phyloP scores from a whole-genome alignment of 2,888 invertebrate species.

The Trissoscelio sp. region DNA sequence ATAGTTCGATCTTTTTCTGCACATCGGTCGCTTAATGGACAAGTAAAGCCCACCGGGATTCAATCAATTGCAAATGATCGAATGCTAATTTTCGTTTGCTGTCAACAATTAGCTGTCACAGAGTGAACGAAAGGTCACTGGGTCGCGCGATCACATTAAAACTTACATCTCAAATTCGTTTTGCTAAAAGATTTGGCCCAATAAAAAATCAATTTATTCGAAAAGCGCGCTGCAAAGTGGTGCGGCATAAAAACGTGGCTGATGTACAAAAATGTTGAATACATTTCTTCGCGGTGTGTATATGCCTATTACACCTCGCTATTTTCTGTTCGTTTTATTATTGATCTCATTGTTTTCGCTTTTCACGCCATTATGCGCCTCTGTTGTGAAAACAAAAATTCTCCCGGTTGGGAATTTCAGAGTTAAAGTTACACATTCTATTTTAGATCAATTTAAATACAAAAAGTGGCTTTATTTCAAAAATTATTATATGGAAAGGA shows the following conservation, averaged over 20 bases:
- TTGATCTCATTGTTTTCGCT: no score
- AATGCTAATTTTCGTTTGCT: conserved; percentile 23
- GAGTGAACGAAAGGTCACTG: conserved; percentile 35
- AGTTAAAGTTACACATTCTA: no score
- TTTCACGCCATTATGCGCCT: no score
- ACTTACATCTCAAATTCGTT: background rate
- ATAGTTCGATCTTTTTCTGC: conserved; percentile 15
- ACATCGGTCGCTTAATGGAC: conserved; percentile 7
- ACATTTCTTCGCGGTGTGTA: no score
- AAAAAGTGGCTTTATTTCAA: no score
- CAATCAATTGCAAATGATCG: conserved; percentile 34
- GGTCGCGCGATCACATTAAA: conserved; percentile 20
- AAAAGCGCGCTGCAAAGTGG: background rate
- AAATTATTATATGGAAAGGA: no score
- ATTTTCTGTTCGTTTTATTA: no score
- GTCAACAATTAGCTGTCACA: conserved; percentile 36
- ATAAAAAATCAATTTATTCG: conserved; percentile 19
- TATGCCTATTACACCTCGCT: no score
- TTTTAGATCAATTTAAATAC: no score
- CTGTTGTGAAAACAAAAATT: no score
- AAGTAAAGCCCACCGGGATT: conserved; percentile 11
- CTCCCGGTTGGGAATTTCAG: no score
- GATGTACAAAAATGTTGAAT: background rate
- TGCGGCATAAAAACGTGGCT: background rate
- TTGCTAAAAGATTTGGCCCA: background rate